Percentiles rank a stretch among this genome's conserved stretches.
phyloP scores from a whole-genome alignment of 2,113 vertebrate genomes.

The Dasyurus viverrinus region DNA sequence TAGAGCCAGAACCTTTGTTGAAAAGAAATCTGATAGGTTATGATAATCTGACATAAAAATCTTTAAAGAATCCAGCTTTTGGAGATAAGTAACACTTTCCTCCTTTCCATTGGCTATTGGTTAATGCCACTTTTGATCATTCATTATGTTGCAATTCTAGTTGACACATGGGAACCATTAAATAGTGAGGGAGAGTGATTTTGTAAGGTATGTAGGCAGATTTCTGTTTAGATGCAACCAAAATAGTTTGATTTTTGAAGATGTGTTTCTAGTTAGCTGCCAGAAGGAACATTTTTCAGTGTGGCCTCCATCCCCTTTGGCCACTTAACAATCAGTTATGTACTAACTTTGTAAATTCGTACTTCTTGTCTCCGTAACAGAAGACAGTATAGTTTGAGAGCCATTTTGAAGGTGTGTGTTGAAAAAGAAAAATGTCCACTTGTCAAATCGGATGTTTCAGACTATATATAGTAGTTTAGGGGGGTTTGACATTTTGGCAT shows the following conservation, averaged over 20 bases:
- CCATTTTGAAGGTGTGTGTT: background rate
- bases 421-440: background rate
- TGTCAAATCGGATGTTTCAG: slow-evolving; percentile 4
- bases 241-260: too few relatives aligned
- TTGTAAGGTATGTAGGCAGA: background rate
- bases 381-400: slow-evolving; percentile 23
- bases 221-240: background rate
- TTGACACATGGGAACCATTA: background rate
- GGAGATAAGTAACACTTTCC: background rate
- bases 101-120: background rate
- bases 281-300: too few relatives aligned
- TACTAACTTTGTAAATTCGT: slow-evolving; percentile 16
- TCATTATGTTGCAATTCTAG: background rate
- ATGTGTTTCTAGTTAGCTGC: too few relatives aligned
- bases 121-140: background rate
- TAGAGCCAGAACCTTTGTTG: background rate
- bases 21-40: background rate
- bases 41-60: background rate
- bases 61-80: background rate
- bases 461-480: slow-evolving; percentile 1
- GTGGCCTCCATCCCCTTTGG: background rate
- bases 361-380: background rate
- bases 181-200: background rate
- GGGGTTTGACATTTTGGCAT: background rate
- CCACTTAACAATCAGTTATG: background rate